Evolutionary conservation across 2,113 vertebrate genomes (phyloP).

Genomic region (Gallinago jamesoni): DNA sequence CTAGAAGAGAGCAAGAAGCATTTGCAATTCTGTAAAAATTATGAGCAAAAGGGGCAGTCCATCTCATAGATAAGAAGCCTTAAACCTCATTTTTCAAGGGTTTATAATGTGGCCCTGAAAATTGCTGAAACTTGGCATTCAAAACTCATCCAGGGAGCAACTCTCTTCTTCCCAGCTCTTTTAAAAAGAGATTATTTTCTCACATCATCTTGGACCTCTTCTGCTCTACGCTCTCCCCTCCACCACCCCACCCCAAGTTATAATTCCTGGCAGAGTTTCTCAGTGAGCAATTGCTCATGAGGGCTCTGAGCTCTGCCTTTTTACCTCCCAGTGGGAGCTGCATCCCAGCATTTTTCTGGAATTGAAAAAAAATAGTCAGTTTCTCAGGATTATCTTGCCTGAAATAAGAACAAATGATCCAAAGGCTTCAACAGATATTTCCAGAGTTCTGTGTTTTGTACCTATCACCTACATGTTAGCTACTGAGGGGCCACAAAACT

Average conservation of each 20-base stretch:
- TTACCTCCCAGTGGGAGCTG: not conserved
- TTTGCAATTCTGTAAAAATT: not conserved
- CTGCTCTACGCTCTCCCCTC: not conserved
- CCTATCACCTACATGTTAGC: not conserved
- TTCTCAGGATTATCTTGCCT: not conserved
- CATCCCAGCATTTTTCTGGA: constrained; percentile 2
- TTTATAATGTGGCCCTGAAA: not conserved
- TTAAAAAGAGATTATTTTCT: not conserved
- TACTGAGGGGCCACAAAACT: not conserved
- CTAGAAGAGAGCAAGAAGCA: not conserved
- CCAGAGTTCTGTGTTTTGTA: not conserved
- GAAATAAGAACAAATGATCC: not conserved
- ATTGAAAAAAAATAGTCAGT: not conserved
- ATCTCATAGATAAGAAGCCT: not conserved
- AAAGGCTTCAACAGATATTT: not conserved
- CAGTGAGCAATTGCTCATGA: not conserved
- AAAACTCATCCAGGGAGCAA: not conserved
- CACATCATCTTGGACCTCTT: not conserved
- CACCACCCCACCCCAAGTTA: not conserved
- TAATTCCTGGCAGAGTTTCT: not conserved
- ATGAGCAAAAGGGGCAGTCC: not conserved
- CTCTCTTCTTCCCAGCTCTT: not conserved
- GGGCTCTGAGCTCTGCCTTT: not conserved
- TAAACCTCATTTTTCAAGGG: not conserved
- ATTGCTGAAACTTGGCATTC: not conserved